Conservation (phyloP, 1,140 invertebrate species). For the Drusus annulatus region DNA sequence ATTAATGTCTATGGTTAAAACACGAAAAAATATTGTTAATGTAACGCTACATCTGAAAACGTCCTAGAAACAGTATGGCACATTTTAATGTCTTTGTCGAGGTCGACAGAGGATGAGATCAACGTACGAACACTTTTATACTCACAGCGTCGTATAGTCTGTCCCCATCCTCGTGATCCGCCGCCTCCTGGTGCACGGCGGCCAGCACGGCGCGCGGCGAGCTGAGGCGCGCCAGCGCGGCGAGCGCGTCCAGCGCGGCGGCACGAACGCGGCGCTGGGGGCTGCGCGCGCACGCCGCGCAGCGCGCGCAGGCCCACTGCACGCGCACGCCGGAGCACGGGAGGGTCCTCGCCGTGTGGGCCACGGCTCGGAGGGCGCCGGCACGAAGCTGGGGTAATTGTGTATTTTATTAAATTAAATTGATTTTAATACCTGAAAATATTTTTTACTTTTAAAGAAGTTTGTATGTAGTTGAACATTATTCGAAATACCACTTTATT, state of each 20-base stretch:
- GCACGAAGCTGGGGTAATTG: conserved; percentile 75
- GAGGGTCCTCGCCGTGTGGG: conserved; percentile 83
- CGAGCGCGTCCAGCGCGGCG: conserved; percentile 85
- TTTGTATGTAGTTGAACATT: no score
- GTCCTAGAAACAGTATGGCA: no score
- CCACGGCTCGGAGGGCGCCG: conserved; percentile 83
- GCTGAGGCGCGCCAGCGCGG: conserved; percentile 83
- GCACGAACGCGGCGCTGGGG: conserved; percentile 78
- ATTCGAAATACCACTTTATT: no score
- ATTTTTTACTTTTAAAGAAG: no score
- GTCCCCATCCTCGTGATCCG: conserved; percentile 65
- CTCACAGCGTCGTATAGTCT: conserved; percentile 70
- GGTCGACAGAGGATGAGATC: no score
- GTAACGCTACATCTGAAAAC: no score
- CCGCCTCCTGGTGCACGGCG: conserved; percentile 67
- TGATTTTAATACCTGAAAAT: no score
- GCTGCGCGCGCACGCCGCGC: conserved; percentile 76
- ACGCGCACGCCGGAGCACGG: conserved; percentile 87
- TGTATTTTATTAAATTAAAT: no score
- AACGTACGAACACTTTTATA: no score
- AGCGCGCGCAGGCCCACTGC: conserved; percentile 72
- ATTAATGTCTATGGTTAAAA: no score
- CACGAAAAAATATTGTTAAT: no score
- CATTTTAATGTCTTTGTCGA: no score
- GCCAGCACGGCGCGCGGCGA: conserved; percentile 70